These are phyloP conservation scores for Steatornis caripensis DNA, from an alignment of 2,113 vertebrate genomes.

Conservation along the genomic window DNA sequence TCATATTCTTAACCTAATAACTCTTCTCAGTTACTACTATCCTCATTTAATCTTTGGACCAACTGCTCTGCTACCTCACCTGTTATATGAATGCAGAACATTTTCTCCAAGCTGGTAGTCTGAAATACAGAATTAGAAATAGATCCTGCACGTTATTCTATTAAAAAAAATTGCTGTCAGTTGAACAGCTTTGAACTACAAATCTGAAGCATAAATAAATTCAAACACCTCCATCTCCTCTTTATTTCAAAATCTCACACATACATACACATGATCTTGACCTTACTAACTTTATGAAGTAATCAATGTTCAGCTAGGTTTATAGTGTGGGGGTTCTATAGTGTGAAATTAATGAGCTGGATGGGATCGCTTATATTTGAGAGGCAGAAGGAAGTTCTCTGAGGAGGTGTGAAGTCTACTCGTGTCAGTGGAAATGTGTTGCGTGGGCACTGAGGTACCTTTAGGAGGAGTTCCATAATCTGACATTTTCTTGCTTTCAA, in stretches of 20 bases:
- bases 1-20: neutral
- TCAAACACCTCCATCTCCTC: slow-evolving; percentile 16
- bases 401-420: slow-evolving; percentile 52
- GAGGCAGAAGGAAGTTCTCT: slow-evolving; percentile 47
- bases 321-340: neutral
- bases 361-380: slow-evolving; percentile 40
- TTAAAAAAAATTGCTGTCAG: neutral
- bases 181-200: neutral
- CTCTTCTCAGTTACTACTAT: neutral
- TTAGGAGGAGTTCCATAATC: slow-evolving; percentile 41
- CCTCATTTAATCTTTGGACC: slow-evolving; percentile 2
- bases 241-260: slow-evolving; percentile 11
- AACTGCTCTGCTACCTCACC: neutral
- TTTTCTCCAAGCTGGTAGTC: neutral
- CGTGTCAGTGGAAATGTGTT: slow-evolving; percentile 41
- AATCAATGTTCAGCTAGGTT: neutral
- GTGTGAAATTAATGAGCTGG: slow-evolving; percentile 50
- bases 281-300: slow-evolving; percentile 27
- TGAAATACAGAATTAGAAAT: slow-evolving; percentile 2
- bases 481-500: slow-evolving; percentile 53
- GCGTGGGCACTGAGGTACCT: slow-evolving; percentile 53
- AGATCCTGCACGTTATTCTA: neutral
- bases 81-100: neutral
- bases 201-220: slow-evolving; percentile 36
- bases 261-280: neutral